Evolutionary conservation across 1,140 invertebrate genomes (phyloP).

Genomic region (Sitophilus oryzae): DNA sequence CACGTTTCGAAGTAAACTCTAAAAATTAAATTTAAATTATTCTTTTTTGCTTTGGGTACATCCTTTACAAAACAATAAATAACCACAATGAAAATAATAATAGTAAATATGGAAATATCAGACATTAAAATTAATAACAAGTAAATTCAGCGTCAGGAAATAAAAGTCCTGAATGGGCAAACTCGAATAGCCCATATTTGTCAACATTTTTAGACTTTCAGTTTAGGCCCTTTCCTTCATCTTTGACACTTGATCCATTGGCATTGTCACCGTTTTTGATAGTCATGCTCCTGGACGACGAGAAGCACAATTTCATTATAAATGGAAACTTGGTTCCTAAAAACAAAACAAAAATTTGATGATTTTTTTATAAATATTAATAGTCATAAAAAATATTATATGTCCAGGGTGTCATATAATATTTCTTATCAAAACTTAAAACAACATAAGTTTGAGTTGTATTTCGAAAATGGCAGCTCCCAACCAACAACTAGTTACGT

Average conservation of each 20-base stretch:
- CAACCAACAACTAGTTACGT: no score
- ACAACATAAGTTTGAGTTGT: no score
- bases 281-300: conserved; percentile 72
- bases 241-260: conserved; percentile 24
- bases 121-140: conserved; percentile 27
- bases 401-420: no score
- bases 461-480: no score
- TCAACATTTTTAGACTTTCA: neutral
- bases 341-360: conserved; percentile 33
- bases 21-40: neutral
- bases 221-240: conserved; percentile 22
- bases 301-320: conserved; percentile 95
- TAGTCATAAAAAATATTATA: no score
- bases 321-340: conserved; percentile 93
- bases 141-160: conserved; percentile 15
- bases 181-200: neutral
- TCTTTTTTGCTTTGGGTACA: neutral
- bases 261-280: conserved; percentile 40
- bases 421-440: no score
- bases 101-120: conserved; percentile 36
- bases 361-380: no score
- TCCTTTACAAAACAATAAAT: conserved; percentile 12
- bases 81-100: conserved; percentile 13
- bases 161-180: conserved; percentile 8
- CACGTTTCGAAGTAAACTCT: neutral